phyloP scores from a whole-genome alignment of 2,113 vertebrate species.

The Elgaria multicarinata region DNA sequence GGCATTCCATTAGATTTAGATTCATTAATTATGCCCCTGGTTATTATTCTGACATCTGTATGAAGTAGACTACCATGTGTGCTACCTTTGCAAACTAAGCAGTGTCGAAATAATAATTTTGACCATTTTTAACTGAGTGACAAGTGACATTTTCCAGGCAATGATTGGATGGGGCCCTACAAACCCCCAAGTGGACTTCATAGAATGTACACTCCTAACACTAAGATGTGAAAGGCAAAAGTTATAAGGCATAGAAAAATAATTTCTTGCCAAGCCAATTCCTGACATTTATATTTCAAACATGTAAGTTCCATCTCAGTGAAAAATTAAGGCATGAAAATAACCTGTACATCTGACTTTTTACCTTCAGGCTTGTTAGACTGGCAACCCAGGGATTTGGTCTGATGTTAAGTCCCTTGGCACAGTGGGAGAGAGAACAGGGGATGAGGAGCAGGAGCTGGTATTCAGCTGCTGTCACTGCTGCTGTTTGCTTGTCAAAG shows the following conservation, averaged over 20 bases:
- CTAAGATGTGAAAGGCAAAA: not conserved
- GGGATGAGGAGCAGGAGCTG: too few relatives aligned
- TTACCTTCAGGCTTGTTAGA: not conserved
- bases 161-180: not conserved
- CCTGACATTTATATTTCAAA: not conserved
- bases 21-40: not conserved
- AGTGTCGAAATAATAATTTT: not conserved
- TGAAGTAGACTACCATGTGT: not conserved
- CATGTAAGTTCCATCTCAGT: not conserved
- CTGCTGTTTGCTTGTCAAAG: too few relatives aligned
- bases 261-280: not conserved
- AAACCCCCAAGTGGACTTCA: not conserved
- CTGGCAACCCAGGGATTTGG: not conserved
- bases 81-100: not conserved
- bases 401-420: too few relatives aligned
- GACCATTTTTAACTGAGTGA: not conserved
- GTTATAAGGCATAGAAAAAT: not conserved
- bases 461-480: too few relatives aligned
- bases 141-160: not conserved
- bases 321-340: too few relatives aligned
- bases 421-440: too few relatives aligned
- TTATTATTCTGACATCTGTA: not conserved
- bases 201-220: not conserved
- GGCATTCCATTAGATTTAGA: not conserved
- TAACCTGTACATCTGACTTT: too few relatives aligned